A percentile compares a stretch with the other conserved stretches of the same genome.
phyloP scores from a whole-genome alignment of 2,888 invertebrate species.

The Drosophila yooni region DNA sequence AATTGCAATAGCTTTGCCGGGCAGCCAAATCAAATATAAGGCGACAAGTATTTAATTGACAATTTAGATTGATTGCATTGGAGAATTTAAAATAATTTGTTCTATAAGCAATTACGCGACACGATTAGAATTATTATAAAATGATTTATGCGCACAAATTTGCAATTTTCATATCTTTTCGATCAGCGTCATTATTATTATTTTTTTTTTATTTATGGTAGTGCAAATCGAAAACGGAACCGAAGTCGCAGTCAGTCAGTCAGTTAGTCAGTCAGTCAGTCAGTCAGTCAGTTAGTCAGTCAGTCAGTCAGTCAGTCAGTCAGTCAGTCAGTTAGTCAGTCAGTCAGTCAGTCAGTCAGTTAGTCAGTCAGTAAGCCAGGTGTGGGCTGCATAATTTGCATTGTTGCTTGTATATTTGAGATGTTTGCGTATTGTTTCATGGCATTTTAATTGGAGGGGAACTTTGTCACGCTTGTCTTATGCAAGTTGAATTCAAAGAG shows the following conservation, averaged over 20 bases:
- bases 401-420: constrained; percentile 7
- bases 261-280: neutral
- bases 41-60: constrained; percentile 9
- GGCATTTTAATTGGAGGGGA: constrained; percentile 33
- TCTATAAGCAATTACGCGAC: constrained; percentile 52
- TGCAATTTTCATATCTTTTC: constrained; percentile 28
- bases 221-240: constrained; percentile 39
- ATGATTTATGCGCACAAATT: constrained; percentile 64
- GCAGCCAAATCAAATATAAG: neutral
- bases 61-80: constrained; percentile 8
- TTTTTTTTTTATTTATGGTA: constrained; percentile 40
- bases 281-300: constrained; percentile 1
- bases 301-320: neutral
- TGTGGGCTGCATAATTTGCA: constrained; percentile 27
- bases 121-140: constrained; percentile 41
- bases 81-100: constrained; percentile 52
- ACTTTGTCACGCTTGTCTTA: constrained; percentile 11
- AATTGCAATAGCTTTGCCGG: neutral
- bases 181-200: constrained; percentile 23
- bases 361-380: neutral
- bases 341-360: neutral
- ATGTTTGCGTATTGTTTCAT: neutral
- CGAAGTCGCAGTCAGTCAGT: constrained; percentile 18
- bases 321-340: neutral
- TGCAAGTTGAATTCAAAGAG: neutral